These are phyloP conservation scores for Gorsachius goisagi DNA, from an alignment of 2,113 vertebrate species.

Conservation along the genomic window DNA sequence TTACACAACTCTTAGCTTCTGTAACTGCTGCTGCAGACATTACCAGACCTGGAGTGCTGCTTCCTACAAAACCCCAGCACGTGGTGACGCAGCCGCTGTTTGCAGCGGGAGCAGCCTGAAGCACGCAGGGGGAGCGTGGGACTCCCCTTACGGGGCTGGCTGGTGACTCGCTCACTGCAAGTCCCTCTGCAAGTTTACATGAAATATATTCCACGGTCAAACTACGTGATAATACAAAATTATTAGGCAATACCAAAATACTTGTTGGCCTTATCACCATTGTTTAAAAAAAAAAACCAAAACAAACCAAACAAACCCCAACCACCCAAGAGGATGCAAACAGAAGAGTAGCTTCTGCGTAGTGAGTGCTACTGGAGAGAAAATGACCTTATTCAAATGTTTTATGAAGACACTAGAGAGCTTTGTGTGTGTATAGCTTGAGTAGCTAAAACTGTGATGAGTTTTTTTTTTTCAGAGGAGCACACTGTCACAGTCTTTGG, in stretches of 20 bases:
- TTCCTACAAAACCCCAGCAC: background rate
- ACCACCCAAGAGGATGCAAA: no score
- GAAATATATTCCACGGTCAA: background rate
- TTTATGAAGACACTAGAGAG: background rate
- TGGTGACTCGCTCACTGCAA: background rate
- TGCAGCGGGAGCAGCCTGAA: background rate
- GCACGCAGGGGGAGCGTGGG: fast-evolving
- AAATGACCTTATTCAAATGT: background rate
- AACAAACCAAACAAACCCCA: no score
- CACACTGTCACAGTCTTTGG: background rate
- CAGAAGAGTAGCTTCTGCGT: background rate
- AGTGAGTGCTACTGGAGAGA: background rate
- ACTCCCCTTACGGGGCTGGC: background rate
- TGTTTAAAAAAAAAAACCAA: background rate
- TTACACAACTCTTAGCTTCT: background rate
- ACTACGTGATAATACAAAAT: background rate
- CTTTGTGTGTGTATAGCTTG: background rate
- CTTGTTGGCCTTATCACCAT: background rate
- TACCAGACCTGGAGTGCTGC: no score
- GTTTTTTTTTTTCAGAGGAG: background rate
- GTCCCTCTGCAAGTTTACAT: background rate
- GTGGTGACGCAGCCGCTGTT: background rate
- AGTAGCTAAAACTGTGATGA: background rate
- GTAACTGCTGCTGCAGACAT: background rate
- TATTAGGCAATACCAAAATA: background rate